Evolutionary conservation across 2,888 invertebrate species (phyloP).

Genomic region (Perizoma flavofasciatum): DNA sequence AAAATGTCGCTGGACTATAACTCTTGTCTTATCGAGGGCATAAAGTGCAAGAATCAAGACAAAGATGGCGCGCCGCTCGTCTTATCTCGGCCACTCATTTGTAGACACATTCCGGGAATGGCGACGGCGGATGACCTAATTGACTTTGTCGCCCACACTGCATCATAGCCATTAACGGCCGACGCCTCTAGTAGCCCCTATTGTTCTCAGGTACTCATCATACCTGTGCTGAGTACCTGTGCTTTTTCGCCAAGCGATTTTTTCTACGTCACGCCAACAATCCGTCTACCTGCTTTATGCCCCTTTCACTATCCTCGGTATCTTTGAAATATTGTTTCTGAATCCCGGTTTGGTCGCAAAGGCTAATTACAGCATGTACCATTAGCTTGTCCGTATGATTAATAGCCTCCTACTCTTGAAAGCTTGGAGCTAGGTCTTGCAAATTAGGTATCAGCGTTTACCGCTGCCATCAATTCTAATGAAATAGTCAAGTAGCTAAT

Average conservation of each 20-base stretch:
- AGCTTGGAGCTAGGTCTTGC: constrained; percentile 56
- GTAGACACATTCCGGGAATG: constrained; percentile 82
- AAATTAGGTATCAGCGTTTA: constrained; percentile 54
- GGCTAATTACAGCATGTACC: constrained; percentile 63
- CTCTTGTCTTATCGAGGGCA: no score
- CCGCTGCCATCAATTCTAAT: constrained; percentile 53
- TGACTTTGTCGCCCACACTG: constrained; percentile 81
- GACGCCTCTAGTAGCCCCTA: constrained; percentile 75
- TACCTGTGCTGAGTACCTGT: constrained; percentile 67
- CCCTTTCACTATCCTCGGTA: constrained; percentile 47
- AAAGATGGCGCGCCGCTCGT: constrained; percentile 45
- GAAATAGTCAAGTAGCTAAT: constrained; percentile 43
- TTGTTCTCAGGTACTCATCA: constrained; percentile 75
- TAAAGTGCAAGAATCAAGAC: no score
- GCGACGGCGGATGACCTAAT: constrained; percentile 81
- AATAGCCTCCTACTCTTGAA: constrained; percentile 58
- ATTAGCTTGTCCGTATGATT: constrained; percentile 67
- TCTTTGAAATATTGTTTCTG: constrained; percentile 62
- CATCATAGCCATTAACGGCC: constrained; percentile 74
- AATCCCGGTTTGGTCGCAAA: constrained; percentile 42
- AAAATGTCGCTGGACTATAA: no score
- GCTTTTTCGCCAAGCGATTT: constrained; percentile 60
- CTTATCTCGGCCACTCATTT: constrained; percentile 78
- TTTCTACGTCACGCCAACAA: constrained; percentile 36
- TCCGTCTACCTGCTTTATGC: constrained; percentile 54